A percentile compares a stretch with the other conserved stretches of the same genome.
These are phyloP conservation scores for Spatulosminthurus flaviceps DNA, from an alignment of 2,888 invertebrate species.

Conservation along the genomic window DNA sequence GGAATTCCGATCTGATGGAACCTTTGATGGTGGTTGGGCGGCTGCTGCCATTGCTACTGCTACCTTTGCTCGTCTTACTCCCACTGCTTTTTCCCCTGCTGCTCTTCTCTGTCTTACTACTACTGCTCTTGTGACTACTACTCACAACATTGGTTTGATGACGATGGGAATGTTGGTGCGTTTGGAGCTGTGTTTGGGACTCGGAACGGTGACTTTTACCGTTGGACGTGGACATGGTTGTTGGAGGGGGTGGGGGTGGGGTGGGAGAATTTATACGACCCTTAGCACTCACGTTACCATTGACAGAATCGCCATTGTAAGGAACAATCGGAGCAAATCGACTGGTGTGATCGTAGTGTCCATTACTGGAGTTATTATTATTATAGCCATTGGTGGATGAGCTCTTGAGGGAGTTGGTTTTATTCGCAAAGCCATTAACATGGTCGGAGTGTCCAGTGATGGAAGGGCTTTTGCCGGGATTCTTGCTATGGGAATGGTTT, in stretches of 20 bases:
- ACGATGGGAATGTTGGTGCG: not conserved
- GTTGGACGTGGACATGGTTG: not conserved
- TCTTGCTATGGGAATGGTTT: conserved; percentile 16
- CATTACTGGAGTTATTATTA: conserved; percentile 1
- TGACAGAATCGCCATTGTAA: conserved; percentile 19
- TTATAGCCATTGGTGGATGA: not conserved
- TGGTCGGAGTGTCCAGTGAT: not conserved
- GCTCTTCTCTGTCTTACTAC: not conserved
- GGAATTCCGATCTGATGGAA: conserved; percentile 59
- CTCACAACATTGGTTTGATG: conserved; percentile 20
- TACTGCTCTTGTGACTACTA: not conserved
- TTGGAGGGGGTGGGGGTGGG: conserved; percentile 29
- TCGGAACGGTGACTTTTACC: not conserved
- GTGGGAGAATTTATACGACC: conserved; percentile 29
- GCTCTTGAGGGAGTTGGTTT: conserved; percentile 15
- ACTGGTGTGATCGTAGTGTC: conserved; percentile 37
- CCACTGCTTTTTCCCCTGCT: not conserved
- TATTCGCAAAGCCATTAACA: not conserved
- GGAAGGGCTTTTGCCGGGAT: not conserved
- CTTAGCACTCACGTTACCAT: not conserved
- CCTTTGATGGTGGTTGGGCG: conserved; percentile 53
- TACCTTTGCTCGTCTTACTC: not conserved
- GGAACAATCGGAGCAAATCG: conserved; percentile 39
- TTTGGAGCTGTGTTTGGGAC: no score
- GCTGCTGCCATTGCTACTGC: not conserved